phyloP scores from a whole-genome alignment of 23 tunicate genomes.

The Halocynthia roretzi region DNA sequence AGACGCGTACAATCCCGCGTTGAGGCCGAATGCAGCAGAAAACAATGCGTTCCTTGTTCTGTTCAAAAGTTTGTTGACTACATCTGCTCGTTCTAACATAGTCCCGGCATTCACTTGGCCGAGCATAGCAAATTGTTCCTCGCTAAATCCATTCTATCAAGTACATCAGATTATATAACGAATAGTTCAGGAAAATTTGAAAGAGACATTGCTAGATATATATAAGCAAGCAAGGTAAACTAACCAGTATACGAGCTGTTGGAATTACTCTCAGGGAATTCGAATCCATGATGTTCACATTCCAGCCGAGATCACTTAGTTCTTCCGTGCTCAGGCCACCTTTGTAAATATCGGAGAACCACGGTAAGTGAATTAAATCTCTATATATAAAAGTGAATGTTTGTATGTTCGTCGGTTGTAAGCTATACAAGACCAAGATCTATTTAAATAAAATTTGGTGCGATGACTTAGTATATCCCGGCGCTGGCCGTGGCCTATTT shows the following conservation, averaged over 20 bases:
- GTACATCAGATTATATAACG: neutral
- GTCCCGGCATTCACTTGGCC: conserved; percentile 24
- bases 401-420: too few relatives aligned
- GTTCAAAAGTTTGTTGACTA: conserved; percentile 21
- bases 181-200: neutral
- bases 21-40: conserved; percentile 34
- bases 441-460: too few relatives aligned
- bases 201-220: neutral
- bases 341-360: too few relatives aligned
- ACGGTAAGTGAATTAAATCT: too few relatives aligned
- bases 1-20: conserved; percentile 22
- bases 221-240: neutral
- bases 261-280: conserved; percentile 15
- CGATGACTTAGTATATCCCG: too few relatives aligned
- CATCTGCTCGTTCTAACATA: conserved; percentile 16
- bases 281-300: conserved; percentile 10
- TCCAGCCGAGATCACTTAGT: neutral
- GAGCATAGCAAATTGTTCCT: conserved; percentile 13
- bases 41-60: conserved; percentile 24
- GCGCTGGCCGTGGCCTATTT: too few relatives aligned
- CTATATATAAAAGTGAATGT: too few relatives aligned
- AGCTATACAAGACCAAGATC: too few relatives aligned
- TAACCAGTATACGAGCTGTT: conserved; percentile 6
- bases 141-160: conserved; percentile 21
- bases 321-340: neutral